Evolutionary conservation across 1,140 invertebrate genomes (phyloP).

Genomic region (Rhopalosiphum padi): DNA sequence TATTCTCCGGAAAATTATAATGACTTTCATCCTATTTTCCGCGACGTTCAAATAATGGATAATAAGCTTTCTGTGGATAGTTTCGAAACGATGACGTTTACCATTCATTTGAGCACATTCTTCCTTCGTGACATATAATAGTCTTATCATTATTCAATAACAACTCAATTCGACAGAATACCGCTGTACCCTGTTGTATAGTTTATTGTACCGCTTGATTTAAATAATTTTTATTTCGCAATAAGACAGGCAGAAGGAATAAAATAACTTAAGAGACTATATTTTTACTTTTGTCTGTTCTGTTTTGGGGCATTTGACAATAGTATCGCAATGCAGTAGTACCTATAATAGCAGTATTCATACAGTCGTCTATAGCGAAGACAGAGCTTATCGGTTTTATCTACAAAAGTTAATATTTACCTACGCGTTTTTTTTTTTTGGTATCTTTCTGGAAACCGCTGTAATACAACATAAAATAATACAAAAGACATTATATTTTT

Average conservation of each 20-base stretch:
- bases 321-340: neutral
- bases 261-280: neutral
- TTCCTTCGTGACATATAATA: neutral
- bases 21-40: neutral
- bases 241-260: neutral
- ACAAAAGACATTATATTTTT: constrained; percentile 42
- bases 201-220: neutral
- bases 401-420: constrained; percentile 27
- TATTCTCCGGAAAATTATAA: neutral
- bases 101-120: neutral
- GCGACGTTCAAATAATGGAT: neutral
- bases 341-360: neutral
- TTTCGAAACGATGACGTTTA: neutral
- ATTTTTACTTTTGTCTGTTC: neutral
- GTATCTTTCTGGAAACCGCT: constrained; percentile 7
- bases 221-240: neutral
- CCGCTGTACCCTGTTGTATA: neutral
- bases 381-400: constrained; percentile 1
- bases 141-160: constrained; percentile 8
- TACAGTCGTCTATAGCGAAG: no score
- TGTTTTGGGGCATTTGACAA: neutral
- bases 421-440: neutral
- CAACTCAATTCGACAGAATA: neutral
- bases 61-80: neutral
- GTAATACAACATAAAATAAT: neutral